Evolutionary conservation across 2,797 vertebrate genomes (phyloP), one percentile per base, ranked within the genome.

Genomic region (Gorsachius magnificus): DNA sequence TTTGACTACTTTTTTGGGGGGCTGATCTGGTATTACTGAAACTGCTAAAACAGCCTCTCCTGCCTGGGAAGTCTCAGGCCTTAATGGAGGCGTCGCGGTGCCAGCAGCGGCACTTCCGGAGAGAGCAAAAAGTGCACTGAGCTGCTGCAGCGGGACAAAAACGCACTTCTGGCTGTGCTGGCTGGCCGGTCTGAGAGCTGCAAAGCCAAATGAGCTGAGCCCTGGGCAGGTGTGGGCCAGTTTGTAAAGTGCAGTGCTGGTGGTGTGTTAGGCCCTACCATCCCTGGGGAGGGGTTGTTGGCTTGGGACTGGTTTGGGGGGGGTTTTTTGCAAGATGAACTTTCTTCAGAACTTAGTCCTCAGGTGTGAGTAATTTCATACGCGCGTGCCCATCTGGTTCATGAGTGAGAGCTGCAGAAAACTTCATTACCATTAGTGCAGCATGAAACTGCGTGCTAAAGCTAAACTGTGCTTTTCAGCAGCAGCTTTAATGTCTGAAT

Each of bases 181-280:
- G 25, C 45, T 20, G 22, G 11, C 14, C 6, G 3, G 11, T 13
- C 16, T 16, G 9, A 20, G 35, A 9, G 1, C 18, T 19, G 60
- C 33, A 31, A 35, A 35, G n/a, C n/a, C 10, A 15, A 16, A 5
- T 10, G 16, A 48, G 41, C 11, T 1, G 0, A 45, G 13, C 0
- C 1, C n/a, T 5, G 46, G 25, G 35, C 41, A 6, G 24, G 2
- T 1, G 1, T 7, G 13, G n/a, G 13, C 11, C 29, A 16, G 63
- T 8, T 41, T 58, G 57, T 58, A 20, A 65, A 41, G 19, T 16
- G 12, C 0, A 2, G 15, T 14, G 35, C 13, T 25, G 29, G 57
- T 18, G 31, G 57, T 18, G 31, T 26, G 16, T 25, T 24, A 25
- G 17, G 45, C 20, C 29, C 18, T 58, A 14, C 28, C 22, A 16